Evolutionary conservation across 2,797 vertebrate genomes (phyloP).

Genomic region (Sebastes wilsoni): DNA sequence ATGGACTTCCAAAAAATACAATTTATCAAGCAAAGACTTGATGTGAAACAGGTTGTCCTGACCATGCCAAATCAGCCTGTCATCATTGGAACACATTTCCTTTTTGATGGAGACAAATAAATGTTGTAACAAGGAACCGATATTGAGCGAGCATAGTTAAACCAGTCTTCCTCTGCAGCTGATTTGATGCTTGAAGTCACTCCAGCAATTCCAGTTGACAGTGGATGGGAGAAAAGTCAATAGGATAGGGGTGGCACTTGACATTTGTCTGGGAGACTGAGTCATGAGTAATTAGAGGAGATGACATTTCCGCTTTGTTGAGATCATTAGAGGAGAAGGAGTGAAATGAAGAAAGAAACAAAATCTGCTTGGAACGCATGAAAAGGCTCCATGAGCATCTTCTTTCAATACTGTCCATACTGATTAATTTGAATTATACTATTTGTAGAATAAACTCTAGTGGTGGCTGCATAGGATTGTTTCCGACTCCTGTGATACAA

Average conservation of each 20-base stretch:
- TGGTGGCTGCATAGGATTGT: too few relatives aligned
- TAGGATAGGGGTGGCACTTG: conserved; percentile 31
- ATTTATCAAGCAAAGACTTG: not conserved
- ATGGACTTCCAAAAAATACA: not conserved
- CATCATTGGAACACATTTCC: not conserved
- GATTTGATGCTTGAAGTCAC: conserved; percentile 14
- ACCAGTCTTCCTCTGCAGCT: not conserved
- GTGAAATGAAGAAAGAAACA: not conserved
- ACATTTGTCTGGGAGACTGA: conserved; percentile 47
- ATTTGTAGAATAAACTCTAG: too few relatives aligned
- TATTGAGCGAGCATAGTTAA: not conserved
- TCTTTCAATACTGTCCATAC: not conserved
- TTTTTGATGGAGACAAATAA: conserved; percentile 12
- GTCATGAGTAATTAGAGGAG: conserved; percentile 40
- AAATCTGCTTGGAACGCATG: not conserved
- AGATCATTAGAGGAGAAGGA: not conserved
- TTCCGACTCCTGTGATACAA: too few relatives aligned
- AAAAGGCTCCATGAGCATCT: not conserved
- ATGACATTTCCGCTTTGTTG: conserved; percentile 48
- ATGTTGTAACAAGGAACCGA: not conserved
- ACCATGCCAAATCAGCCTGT: not conserved
- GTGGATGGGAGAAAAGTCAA: conserved; percentile 41
- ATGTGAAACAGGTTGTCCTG: not conserved
- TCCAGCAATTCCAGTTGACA: conserved; percentile 20
- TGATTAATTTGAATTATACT: not conserved